Evolutionary conservation across 2,888 invertebrate species (phyloP).

Genomic region (Spilarctia lutea): DNA sequence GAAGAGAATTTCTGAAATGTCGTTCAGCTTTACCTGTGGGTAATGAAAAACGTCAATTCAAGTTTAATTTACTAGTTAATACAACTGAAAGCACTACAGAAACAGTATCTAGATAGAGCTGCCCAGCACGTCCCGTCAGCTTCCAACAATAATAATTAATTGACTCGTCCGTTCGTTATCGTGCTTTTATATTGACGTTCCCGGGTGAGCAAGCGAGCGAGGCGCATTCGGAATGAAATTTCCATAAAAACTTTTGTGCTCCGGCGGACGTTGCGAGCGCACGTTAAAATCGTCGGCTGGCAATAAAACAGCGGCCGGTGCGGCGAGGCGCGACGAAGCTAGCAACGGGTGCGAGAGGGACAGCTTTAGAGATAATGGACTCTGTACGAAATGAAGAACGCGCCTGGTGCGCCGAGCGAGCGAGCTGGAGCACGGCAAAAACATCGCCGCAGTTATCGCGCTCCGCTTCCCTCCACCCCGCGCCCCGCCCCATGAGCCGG

Average conservation of each 20-base stretch:
- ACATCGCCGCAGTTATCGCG: constrained; percentile 84
- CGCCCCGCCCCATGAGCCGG: constrained; percentile 67
- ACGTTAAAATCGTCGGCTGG: constrained; percentile 87
- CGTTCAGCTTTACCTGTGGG: background rate
- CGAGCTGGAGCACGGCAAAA: constrained; percentile 84
- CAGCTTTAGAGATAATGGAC: constrained; percentile 83
- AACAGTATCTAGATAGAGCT: constrained; percentile 72
- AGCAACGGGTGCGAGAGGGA: constrained; percentile 77
- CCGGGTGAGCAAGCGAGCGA: constrained; percentile 82
- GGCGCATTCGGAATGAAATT: constrained; percentile 86
- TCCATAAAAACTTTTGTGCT: constrained; percentile 87
- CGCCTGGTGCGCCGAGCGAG: constrained; percentile 81
- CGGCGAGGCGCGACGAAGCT: constrained; percentile 83
- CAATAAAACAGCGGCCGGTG: constrained; percentile 86
- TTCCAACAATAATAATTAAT: constrained; percentile 87
- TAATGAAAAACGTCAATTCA: constrained; percentile 28
- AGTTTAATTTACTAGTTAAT: constrained; percentile 36
- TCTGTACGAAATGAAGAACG: constrained; percentile 84
- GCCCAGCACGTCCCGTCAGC: constrained; percentile 80
- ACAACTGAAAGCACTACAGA: constrained; percentile 58
- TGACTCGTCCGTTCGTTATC: constrained; percentile 87
- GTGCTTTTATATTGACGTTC: constrained; percentile 86
- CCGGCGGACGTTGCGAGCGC: constrained; percentile 86
- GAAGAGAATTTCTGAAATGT: constrained; percentile 1
- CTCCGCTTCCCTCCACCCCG: constrained; percentile 56